phyloP scores from a whole-genome alignment of 2,113 vertebrate species.

The Cyprinodon brontotheroides region DNA sequence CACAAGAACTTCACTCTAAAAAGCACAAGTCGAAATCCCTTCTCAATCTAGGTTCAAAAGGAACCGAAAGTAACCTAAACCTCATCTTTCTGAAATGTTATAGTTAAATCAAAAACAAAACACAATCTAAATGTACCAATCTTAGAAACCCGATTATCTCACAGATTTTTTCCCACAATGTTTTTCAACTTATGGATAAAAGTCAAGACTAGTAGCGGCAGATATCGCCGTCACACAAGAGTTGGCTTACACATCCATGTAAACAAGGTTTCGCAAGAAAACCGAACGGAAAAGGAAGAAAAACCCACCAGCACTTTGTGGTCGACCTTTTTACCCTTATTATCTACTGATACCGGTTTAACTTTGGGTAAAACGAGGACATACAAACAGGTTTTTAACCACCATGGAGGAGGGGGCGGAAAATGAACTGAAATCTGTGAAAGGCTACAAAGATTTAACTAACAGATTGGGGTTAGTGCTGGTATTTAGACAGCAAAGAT shows the following conservation, averaged over 20 bases:
- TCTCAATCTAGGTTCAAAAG: neutral
- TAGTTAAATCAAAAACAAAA: too few species aligned
- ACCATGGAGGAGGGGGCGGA: neutral
- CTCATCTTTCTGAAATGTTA: too few species aligned
- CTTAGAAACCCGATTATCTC: neutral
- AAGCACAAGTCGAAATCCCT: slow-evolving; percentile 1
- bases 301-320: neutral
- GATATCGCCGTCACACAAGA: slow-evolving; percentile 5
- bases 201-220: slow-evolving; percentile 9
- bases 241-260: neutral
- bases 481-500: too few species aligned
- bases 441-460: neutral
- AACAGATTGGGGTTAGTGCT: neutral
- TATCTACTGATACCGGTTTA: slow-evolving; percentile 18
- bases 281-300: neutral
- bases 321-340: slow-evolving; percentile 13
- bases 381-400: neutral
- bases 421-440: neutral
- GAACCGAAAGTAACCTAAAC: too few species aligned
- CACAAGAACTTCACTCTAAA: neutral
- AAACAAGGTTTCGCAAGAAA: slow-evolving; percentile 1
- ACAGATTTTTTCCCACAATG: neutral
- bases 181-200: neutral
- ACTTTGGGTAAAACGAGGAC: slow-evolving; percentile 2
- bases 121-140: neutral